A percentile compares a stretch with the other conserved stretches of the same genome.
Conservation (phyloP, 2,888 invertebrate genomes). For the Villa cingulata region DNA sequence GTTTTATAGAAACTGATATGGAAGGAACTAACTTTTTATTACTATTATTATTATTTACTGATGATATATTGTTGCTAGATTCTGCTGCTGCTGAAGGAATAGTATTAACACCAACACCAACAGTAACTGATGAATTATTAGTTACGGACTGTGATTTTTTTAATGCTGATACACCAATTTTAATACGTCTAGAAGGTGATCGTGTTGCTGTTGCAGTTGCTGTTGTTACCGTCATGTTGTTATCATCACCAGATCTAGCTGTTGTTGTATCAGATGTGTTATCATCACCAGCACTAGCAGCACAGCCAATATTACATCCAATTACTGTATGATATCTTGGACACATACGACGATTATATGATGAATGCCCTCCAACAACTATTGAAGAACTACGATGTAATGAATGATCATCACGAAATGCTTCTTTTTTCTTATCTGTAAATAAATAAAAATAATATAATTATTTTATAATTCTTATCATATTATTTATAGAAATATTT, state of each 20-base stretch:
- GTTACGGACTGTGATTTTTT: conserved; percentile 6
- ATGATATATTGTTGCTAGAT: conserved; percentile 8
- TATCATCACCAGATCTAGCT: conserved; percentile 6
- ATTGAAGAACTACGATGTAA: conserved; percentile 8
- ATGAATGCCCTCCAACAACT: too few relatives aligned
- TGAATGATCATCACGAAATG: conserved; percentile 21
- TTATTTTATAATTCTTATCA: too few relatives aligned
- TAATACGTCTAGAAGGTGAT: conserved; percentile 5
- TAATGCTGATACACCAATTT: conserved; percentile 7
- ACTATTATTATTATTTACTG: too few relatives aligned
- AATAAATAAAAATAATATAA: conserved; percentile 3
- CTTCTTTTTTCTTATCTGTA: conserved; percentile 31
- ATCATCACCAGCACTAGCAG: not conserved
- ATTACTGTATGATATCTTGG: not conserved
- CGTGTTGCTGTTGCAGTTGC: not conserved
- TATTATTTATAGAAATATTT: too few relatives aligned
- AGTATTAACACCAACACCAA: conserved; percentile 9
- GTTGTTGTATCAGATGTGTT: conserved; percentile 4
- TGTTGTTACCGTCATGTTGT: not conserved
- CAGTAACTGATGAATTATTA: not conserved
- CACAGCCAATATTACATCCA: not conserved
- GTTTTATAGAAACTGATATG: conserved; percentile 28
- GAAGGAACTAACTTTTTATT: conserved; percentile 24
- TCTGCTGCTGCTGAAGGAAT: not conserved
- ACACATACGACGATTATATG: not conserved